phyloP scores from a whole-genome alignment of 2,888 invertebrate genomes.

The Scrobipalpa costella region DNA sequence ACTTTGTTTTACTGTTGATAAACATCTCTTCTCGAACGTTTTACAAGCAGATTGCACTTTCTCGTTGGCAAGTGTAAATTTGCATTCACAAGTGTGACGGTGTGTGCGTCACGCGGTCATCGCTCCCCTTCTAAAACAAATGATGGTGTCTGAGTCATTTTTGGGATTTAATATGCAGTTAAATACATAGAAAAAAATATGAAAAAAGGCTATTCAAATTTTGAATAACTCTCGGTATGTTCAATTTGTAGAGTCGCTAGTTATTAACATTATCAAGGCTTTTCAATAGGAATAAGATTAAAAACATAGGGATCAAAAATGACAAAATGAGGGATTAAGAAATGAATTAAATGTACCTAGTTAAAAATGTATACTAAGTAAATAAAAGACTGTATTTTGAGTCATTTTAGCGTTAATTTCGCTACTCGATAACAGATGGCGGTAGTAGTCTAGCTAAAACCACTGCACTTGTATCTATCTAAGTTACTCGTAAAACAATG shows the following conservation, averaged over 20 bases:
- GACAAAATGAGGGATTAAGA: no score
- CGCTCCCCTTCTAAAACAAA: slow-evolving; percentile 64
- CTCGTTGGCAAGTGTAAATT: slow-evolving; percentile 22
- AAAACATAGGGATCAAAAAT: no score
- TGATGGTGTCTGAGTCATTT: slow-evolving; percentile 65
- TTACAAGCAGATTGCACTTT: neutral
- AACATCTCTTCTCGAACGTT: neutral
- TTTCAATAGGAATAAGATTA: no score
- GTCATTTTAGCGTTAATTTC: neutral
- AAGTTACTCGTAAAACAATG: neutral
- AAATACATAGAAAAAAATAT: no score
- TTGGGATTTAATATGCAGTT: slow-evolving; percentile 22
- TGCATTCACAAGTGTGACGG: slow-evolving; percentile 40
- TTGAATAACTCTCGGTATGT: neutral
- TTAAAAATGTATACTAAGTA: no score
- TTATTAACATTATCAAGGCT: no score
- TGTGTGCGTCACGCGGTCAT: slow-evolving; percentile 63
- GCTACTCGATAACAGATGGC: slow-evolving; percentile 69
- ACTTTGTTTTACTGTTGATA: slow-evolving; percentile 14
- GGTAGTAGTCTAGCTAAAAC: slow-evolving; percentile 33
- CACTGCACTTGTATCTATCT: neutral
- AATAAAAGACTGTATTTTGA: neutral
- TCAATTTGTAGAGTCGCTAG: neutral
- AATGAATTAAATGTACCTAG: no score
- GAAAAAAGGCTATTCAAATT: no score